Evolutionary conservation across 1,140 invertebrate species (phyloP), one percentile per base, ranked within the genome.

Genomic region (Bombus impatiens): DNA sequence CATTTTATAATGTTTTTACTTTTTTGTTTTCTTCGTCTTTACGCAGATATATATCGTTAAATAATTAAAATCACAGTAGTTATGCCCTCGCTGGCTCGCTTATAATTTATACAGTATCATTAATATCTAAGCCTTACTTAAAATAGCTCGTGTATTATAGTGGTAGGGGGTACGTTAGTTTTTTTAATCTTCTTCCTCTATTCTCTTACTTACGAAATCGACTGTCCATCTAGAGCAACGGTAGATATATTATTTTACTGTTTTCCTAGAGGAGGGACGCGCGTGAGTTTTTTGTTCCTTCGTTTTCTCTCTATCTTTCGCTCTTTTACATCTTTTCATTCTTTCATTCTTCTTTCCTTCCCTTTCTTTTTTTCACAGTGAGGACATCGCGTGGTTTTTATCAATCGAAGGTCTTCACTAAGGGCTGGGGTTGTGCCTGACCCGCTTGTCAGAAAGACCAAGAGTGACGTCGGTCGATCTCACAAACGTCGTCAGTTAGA

Each of bases 51-150:
- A 87, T 94, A 94, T 94, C 93, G 92, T 95, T 95, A 95, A 95
- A 95, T 95, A 95, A 95, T 95, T 95, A 95, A 95, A 95, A 95
- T 95, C 94, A 95, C 95, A 95, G 95, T 95, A 95, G 94, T 95
- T 94, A 95, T 95, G 95, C 94, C 94, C 92, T 95, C 92, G 92
- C 93, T 93, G 95, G 95, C 94, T 93, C 92, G 90, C 94, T 94
- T 94, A 95, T 90, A 94, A 94, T 95, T 92, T 94, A 94, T 92
- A 94, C 92, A 94, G 87, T 94, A 85, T 85, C 87, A 72, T 93
- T 94, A 93, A 94, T 87, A 86, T 91, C 94, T 95, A 95, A 92
- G 92, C 92, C 93, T 94, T 93, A 93, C 78, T 91, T 91, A 91
- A 92, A 92, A 93, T 94, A 95, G 93, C 91, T 95, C 92, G 90